Evolutionary conservation across 2,797 vertebrate genomes (phyloP).

Genomic region (Gallinago solitaria): DNA sequence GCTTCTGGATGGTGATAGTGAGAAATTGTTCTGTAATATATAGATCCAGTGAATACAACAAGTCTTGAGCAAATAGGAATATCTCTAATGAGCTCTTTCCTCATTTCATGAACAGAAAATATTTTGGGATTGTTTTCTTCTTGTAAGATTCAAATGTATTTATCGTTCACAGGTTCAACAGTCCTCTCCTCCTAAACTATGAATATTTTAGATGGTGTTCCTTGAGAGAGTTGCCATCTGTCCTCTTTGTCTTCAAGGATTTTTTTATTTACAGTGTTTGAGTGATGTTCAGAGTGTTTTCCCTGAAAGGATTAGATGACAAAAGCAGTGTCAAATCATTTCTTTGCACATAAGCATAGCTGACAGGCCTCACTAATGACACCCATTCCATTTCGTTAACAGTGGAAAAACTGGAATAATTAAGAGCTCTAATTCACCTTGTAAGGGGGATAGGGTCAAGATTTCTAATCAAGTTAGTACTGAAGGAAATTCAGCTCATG

Average conservation of each 20-base stretch:
- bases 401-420: slow-evolving; percentile 4
- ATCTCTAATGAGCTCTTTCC: neutral
- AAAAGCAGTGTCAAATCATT: slow-evolving; percentile 49
- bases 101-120: neutral
- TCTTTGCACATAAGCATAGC: neutral
- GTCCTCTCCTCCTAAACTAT: neutral
- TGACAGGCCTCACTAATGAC: slow-evolving; percentile 58
- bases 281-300: neutral
- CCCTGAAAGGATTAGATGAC: slow-evolving; percentile 27
- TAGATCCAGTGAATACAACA: too few relatives aligned
- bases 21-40: neutral
- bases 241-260: slow-evolving; percentile 13
- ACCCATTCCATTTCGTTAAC: slow-evolving; percentile 33
- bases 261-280: slow-evolving; percentile 26
- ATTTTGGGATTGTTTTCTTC: neutral
- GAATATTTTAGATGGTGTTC: neutral
- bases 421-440: slow-evolving; percentile 10
- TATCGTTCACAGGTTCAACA: neutral
- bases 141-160: neutral
- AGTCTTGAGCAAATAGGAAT: neutral
- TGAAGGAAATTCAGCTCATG: neutral
- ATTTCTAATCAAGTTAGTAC: neutral
- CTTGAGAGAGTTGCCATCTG: slow-evolving; percentile 30
- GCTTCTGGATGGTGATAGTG: neutral
- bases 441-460: neutral